Evolutionary conservation across 2,797 vertebrate genomes (phyloP).

Genomic region (Megaceryle alcyon): DNA sequence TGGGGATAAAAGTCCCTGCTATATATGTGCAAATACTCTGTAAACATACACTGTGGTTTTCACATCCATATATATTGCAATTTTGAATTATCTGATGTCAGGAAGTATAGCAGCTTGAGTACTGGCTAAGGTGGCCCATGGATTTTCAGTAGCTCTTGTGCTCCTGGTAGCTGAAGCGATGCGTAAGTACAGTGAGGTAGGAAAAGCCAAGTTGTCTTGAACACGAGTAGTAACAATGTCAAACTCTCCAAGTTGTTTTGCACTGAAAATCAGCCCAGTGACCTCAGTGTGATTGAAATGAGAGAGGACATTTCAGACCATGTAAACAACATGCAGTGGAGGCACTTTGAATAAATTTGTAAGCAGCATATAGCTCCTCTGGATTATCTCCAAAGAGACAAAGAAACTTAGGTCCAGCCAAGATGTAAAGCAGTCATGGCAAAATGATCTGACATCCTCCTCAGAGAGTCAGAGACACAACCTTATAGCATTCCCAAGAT

Average conservation of each 20-base stretch:
- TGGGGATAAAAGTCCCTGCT: background rate
- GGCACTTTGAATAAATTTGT: constrained; percentile 12
- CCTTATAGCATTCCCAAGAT: background rate
- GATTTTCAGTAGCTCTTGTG: background rate
- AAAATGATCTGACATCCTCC: background rate
- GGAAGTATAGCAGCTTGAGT: background rate
- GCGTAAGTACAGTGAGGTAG: accelerated
- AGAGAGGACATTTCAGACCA: background rate
- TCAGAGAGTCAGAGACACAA: background rate
- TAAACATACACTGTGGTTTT: accelerated
- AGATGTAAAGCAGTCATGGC: background rate
- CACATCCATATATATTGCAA: accelerated
- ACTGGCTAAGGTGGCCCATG: background rate
- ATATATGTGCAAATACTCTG: background rate
- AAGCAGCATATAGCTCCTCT: background rate
- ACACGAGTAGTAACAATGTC: background rate
- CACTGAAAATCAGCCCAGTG: background rate
- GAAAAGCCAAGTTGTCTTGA: background rate
- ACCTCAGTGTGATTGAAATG: constrained; percentile 1
- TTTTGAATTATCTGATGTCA: background rate
- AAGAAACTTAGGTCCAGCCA: background rate
- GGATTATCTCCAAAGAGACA: constrained; percentile 38
- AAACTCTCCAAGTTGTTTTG: background rate
- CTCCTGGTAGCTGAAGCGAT: background rate
- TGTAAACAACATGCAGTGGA: background rate